Percentiles rank a stretch among this genome's conserved stretches.
phyloP scores from a whole-genome alignment of 2,113 vertebrate species.

The Prunella fulvescens region DNA sequence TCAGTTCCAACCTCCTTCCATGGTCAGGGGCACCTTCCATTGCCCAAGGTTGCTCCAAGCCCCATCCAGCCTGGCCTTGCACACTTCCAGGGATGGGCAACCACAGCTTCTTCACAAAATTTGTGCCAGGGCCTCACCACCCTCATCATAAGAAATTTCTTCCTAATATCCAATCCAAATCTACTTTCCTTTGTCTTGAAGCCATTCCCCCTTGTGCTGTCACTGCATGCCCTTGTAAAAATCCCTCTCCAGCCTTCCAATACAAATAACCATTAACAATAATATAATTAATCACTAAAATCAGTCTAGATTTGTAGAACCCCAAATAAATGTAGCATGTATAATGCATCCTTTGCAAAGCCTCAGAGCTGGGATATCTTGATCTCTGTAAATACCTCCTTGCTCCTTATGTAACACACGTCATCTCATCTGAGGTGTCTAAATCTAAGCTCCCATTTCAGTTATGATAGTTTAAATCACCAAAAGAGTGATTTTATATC shows the following conservation, averaged over 20 bases:
- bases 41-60: neutral
- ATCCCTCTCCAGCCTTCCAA: neutral
- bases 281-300: neutral
- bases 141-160: neutral
- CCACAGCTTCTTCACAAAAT: accelerated
- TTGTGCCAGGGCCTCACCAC: neutral
- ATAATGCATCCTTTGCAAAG: neutral
- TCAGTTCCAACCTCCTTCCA: neutral
- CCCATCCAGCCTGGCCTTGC: accelerated
- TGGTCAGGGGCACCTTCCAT: accelerated
- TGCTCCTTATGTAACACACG: neutral
- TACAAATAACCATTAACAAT: neutral
- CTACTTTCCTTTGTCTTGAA: neutral
- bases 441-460: neutral
- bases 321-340: neutral
- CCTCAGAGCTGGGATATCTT: neutral
- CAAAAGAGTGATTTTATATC: neutral
- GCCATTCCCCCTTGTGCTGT: neutral
- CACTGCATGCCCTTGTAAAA: neutral
- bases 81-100: neutral
- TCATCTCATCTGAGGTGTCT: neutral
- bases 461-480: neutral
- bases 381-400: neutral
- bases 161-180: neutral
- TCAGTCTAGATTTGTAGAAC: neutral